Evolutionary conservation across 2,797 vertebrate genomes (phyloP).

Genomic region (Lophius americanus): DNA sequence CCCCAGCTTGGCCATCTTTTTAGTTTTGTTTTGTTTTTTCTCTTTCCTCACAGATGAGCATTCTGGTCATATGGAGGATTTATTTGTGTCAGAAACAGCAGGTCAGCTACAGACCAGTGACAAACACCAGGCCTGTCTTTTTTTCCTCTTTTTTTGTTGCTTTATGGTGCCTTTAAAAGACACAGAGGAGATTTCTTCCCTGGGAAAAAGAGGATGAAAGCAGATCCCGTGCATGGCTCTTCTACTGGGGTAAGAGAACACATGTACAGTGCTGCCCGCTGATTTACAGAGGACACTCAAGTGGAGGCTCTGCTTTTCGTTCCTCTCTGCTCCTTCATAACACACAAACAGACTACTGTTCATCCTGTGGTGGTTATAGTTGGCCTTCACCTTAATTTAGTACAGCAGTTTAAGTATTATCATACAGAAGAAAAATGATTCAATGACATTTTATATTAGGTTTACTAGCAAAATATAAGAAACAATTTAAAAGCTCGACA

Average conservation of each 20-base stretch:
- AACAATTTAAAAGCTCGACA: no score
- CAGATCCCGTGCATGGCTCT: slow-evolving; percentile 21
- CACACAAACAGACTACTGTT: slow-evolving; percentile 23
- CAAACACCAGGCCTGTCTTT: background rate
- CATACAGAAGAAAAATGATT: background rate
- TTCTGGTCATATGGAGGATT: slow-evolving; percentile 45
- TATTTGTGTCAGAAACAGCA: slow-evolving; percentile 39
- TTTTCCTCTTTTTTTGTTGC: slow-evolving; percentile 9
- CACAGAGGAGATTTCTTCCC: slow-evolving; percentile 18
- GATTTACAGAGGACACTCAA: slow-evolving; percentile 62
- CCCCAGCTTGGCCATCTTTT: slow-evolving; percentile 39
- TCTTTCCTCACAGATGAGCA: slow-evolving; percentile 35
- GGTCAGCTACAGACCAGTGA: slow-evolving; percentile 38
- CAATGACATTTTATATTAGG: no score
- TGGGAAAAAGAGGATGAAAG: slow-evolving; percentile 51
- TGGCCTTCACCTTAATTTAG: background rate
- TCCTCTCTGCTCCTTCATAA: slow-evolving; percentile 47
- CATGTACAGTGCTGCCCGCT: slow-evolving; percentile 40
- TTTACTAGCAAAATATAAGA: no score
- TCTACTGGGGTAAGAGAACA: slow-evolving; percentile 46
- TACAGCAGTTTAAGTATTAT: background rate
- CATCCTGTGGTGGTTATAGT: slow-evolving; percentile 12
- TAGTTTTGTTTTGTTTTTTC: slow-evolving; percentile 41
- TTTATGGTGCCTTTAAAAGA: slow-evolving; percentile 20
- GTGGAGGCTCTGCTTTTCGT: slow-evolving; percentile 50